phyloP scores from a whole-genome alignment of 2,113 vertebrate genomes.

The Thunnus maccoyii region DNA sequence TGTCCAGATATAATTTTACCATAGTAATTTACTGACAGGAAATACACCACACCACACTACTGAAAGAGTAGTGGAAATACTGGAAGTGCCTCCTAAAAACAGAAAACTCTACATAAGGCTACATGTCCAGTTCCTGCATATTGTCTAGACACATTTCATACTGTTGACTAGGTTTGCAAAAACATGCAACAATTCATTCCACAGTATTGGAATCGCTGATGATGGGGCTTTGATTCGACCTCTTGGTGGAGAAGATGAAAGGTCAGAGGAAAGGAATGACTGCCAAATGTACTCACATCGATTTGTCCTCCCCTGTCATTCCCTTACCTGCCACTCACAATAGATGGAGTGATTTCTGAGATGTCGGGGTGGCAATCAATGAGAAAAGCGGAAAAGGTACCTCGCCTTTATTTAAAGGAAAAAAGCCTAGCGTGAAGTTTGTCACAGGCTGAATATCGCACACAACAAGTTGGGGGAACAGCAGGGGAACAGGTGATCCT shows the following conservation, averaged over 20 bases:
- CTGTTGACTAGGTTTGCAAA: conserved; percentile 7
- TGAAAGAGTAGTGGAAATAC: not conserved
- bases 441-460: not conserved
- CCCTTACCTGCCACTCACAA: conserved; percentile 71
- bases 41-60: no score
- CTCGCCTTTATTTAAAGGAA: conserved; percentile 28
- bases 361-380: conserved; percentile 64
- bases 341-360: conserved; percentile 69
- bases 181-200: conserved; percentile 42
- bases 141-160: conserved; percentile 18
- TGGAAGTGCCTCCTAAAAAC: not conserved
- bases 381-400: not conserved
- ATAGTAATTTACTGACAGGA: not conserved
- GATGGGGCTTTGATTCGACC: conserved; percentile 73
- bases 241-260: conserved; percentile 68
- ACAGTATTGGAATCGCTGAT: conserved; percentile 45
- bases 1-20: conserved; percentile 1
- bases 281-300: conserved; percentile 74
- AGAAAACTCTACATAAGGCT: not conserved
- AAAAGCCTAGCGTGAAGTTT: not conserved
- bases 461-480: not conserved
- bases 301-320: conserved; percentile 73
- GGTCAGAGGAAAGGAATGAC: conserved; percentile 74
- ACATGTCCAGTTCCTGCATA: not conserved
- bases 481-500: conserved; percentile 40